phyloP scores from a whole-genome alignment of 64 coral and sea anemone species.

The Trachythela sp. region DNA sequence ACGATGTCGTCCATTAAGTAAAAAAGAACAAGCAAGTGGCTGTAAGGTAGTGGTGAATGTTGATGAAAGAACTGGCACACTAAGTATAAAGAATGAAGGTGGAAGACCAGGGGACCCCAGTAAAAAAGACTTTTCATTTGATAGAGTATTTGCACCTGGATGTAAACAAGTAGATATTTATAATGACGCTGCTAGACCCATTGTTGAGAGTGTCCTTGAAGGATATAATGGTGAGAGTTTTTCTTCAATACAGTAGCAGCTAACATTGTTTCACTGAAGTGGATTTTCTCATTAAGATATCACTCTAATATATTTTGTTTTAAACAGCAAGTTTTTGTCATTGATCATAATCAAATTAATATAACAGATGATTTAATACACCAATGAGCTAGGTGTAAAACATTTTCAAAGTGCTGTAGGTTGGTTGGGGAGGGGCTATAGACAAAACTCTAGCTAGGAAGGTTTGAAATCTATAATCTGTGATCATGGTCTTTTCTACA shows the following conservation, averaged over 20 bases:
- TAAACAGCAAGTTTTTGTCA: no score
- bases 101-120: slow-evolving; percentile 67
- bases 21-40: slow-evolving; percentile 66
- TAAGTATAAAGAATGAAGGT: slow-evolving; percentile 61
- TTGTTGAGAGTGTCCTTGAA: slow-evolving; percentile 89
- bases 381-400: no score
- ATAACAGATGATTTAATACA: no score
- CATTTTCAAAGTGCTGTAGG: no score
- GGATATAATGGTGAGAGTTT: slow-evolving; percentile 78
- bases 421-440: no score
- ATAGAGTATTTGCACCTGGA: slow-evolving; percentile 83
- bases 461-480: no score
- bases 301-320: no score
- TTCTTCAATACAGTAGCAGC: neutral
- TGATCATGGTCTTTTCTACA: no score
- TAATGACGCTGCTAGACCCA: slow-evolving; percentile 91
- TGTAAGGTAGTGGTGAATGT: slow-evolving; percentile 71
- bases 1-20: slow-evolving; percentile 90
- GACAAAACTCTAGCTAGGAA: no score
- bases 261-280: no score
- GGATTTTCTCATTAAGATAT: no score
- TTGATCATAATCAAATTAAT: no score
- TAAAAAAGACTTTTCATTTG: slow-evolving; percentile 77
- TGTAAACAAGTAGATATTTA: slow-evolving; percentile 91
- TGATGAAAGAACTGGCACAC: slow-evolving; percentile 76